These are phyloP conservation scores for Tanypteryx hageni DNA, from an alignment of 2,888 invertebrate genomes.

Conservation along the genomic window DNA sequence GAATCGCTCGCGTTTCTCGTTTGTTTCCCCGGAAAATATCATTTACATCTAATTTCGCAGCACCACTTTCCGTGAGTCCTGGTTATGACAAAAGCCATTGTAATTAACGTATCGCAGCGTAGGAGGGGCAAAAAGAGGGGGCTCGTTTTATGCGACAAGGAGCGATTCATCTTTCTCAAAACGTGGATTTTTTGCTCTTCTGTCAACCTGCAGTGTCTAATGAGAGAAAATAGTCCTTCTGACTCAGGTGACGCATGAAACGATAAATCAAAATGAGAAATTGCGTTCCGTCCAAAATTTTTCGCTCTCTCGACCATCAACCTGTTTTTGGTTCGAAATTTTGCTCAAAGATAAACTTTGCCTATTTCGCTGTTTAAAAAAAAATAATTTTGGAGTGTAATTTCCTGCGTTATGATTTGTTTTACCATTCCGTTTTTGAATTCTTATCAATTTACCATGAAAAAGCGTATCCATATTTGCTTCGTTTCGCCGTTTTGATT, in stretches of 20 bases:
- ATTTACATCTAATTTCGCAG: background rate
- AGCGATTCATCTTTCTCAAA: background rate
- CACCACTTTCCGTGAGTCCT: background rate
- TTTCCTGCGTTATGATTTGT: too few species aligned
- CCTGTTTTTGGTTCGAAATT: background rate
- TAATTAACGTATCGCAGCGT: background rate
- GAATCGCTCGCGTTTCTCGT: background rate
- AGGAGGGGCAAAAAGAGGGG: background rate
- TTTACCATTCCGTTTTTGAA: too few species aligned
- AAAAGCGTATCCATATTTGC: too few species aligned
- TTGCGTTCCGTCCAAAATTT: background rate
- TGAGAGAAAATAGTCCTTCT: slow-evolving; percentile 51
- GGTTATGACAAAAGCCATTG: background rate
- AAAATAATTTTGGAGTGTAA: too few species aligned
- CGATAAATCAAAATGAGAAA: slow-evolving; percentile 58
- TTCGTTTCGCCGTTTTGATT: too few species aligned
- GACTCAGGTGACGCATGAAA: slow-evolving; percentile 22
- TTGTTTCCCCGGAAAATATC: background rate
- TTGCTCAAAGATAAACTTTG: background rate
- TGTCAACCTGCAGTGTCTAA: slow-evolving; percentile 14
- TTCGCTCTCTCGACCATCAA: background rate
- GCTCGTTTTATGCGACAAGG: background rate
- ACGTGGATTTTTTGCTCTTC: background rate
- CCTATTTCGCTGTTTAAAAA: background rate
- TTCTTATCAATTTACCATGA: too few species aligned